Evolutionary conservation across 2,888 invertebrate genomes (phyloP).

Genomic region (Sisyra terminalis): DNA sequence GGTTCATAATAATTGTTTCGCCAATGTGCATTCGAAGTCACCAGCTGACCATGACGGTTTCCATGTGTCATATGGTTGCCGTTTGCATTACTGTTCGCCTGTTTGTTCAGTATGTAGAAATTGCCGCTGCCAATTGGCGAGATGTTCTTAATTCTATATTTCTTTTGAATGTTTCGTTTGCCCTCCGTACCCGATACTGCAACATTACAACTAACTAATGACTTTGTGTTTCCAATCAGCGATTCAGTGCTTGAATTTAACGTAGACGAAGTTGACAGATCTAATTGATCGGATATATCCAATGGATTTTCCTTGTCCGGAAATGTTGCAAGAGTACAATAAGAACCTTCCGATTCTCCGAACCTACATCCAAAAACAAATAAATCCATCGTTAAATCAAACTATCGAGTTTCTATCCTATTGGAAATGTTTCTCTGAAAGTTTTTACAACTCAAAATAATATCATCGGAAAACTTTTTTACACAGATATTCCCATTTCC

Average conservation of each 20-base stretch:
- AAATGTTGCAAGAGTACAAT: constrained; percentile 41
- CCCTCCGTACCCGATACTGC: not conserved
- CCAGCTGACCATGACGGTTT: not conserved
- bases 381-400: not conserved
- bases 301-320: constrained; percentile 22
- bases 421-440: too few species aligned
- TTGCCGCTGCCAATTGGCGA: constrained; percentile 1
- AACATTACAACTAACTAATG: not conserved
- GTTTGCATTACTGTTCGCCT: not conserved
- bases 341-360: constrained; percentile 43
- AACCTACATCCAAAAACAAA: constrained; percentile 31
- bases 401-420: too few species aligned
- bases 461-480: too few species aligned
- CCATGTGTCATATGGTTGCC: constrained; percentile 1
- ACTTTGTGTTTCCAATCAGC: not conserved
- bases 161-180: not conserved
- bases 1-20: constrained; percentile 4
- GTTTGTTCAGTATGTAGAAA: not conserved
- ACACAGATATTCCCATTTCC: too few species aligned
- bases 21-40: not conserved
- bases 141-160: constrained; percentile 1
- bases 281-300: constrained; percentile 2
- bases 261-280: constrained; percentile 14
- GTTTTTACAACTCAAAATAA: too few species aligned
- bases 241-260: constrained; percentile 7